phyloP scores from a whole-genome alignment of 2,888 invertebrate species.

The Aphidius colemani region DNA sequence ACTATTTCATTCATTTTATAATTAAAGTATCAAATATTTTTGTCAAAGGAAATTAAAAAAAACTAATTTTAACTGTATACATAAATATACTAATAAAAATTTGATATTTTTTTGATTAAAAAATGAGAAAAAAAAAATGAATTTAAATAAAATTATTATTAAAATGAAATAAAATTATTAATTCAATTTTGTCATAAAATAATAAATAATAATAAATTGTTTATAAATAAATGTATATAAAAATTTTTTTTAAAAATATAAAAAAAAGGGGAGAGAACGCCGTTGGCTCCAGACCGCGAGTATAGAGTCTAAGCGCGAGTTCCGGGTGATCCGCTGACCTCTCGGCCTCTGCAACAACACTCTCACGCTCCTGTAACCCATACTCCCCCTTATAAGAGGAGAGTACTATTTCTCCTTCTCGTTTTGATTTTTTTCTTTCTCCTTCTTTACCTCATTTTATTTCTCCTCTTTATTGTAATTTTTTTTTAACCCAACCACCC shows the following conservation, averaged over 20 bases:
- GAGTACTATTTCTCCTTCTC: slow-evolving; percentile 16
- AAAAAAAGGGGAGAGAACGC: slow-evolving; percentile 20
- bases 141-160: not conserved
- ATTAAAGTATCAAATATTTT: no score
- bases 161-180: not conserved
- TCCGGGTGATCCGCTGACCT: slow-evolving; percentile 62
- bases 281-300: slow-evolving; percentile 32
- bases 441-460: not conserved
- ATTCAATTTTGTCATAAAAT: not conserved
- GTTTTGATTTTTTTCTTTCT: not conserved
- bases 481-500: slow-evolving; percentile 12
- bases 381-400: slow-evolving; percentile 52
- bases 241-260: not conserved
- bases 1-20: no score
- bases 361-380: slow-evolving; percentile 62
- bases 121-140: not conserved
- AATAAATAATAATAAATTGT: not conserved
- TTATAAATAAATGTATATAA: slow-evolving; percentile 12
- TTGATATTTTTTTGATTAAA: no score
- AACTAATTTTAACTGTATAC: no score
- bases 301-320: slow-evolving; percentile 53
- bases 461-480: not conserved
- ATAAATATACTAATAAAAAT: no score
- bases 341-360: slow-evolving; percentile 61
- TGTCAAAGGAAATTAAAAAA: no score